phyloP scores from a whole-genome alignment of 1,140 invertebrate genomes.

The Eueides isabella region DNA sequence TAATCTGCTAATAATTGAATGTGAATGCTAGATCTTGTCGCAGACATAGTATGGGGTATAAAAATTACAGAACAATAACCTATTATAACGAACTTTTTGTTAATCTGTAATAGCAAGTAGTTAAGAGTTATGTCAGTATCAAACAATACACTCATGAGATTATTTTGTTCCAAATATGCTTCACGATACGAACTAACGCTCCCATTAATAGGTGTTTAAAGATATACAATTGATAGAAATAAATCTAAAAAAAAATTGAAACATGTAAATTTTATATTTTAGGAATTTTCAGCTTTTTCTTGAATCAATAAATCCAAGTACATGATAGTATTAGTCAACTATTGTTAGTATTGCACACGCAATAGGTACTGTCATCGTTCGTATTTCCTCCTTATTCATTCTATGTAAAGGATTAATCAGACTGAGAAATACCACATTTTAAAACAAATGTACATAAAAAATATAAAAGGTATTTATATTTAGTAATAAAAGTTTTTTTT shows the following conservation, averaged over 20 bases:
- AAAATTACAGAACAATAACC: constrained; percentile 44
- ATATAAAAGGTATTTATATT: background rate
- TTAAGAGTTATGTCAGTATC: constrained; percentile 34
- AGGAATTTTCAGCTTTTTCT: background rate
- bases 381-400: constrained; percentile 35
- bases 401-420: background rate
- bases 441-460: background rate
- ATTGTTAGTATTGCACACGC: constrained; percentile 24
- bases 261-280: background rate
- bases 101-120: constrained; percentile 30
- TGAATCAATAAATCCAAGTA: background rate
- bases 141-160: constrained; percentile 26
- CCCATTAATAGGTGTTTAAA: background rate
- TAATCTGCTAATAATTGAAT: constrained; percentile 20
- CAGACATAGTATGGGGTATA: constrained; percentile 17
- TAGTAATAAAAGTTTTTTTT: background rate
- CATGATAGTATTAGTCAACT: constrained; percentile 14
- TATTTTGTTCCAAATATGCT: background rate
- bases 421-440: background rate
- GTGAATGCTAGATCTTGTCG: constrained; percentile 33
- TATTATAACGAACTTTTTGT: constrained; percentile 41
- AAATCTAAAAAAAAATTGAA: no score
- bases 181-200: background rate
- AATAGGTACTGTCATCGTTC: constrained; percentile 16
- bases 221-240: no score